phyloP scores from a whole-genome alignment of 2,888 invertebrate species.

The Lottia gigantea region DNA sequence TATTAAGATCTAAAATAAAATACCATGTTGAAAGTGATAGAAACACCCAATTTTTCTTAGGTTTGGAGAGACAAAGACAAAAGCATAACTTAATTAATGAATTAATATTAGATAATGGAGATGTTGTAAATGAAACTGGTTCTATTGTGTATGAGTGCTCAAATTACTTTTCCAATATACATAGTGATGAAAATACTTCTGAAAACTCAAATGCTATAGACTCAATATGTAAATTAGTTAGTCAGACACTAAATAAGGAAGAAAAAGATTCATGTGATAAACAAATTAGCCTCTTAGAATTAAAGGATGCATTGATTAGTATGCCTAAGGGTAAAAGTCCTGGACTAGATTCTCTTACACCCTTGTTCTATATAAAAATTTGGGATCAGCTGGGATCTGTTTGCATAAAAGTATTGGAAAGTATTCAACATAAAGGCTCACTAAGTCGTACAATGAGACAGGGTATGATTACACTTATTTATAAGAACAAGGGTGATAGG shows the following conservation, averaged over 20 bases:
- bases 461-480: not conserved
- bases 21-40: constrained; percentile 7
- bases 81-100: not conserved
- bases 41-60: constrained; percentile 10
- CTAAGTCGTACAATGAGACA: not conserved
- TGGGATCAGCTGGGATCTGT: not conserved
- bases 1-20: constrained; percentile 7
- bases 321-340: not conserved
- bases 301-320: not conserved
- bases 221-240: not conserved
- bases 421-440: not conserved
- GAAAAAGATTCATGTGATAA: not conserved
- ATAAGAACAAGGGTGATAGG: not conserved
- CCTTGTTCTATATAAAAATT: not conserved
- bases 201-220: not conserved
- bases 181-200: not conserved
- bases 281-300: not conserved
- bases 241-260: not conserved
- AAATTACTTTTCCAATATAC: not conserved
- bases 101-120: not conserved
- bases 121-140: not conserved
- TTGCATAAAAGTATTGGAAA: not conserved
- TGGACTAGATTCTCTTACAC: not conserved
- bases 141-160: not conserved
- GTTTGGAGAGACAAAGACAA: constrained; percentile 1